Conservation (phyloP, 2,113 vertebrate genomes). For the Narcine bancroftii region DNA sequence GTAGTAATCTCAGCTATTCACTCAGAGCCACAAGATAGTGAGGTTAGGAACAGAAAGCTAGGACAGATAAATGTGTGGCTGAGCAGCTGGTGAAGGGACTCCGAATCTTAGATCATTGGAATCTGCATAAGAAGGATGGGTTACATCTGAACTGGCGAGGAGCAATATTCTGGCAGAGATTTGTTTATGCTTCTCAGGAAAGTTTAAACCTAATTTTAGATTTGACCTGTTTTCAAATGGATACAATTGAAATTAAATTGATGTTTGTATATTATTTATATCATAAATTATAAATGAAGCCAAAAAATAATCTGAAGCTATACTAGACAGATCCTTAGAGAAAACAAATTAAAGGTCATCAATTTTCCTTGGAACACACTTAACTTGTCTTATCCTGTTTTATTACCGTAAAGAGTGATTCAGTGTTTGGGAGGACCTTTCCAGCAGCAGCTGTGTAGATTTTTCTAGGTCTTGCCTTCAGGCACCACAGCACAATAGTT, state of each 20-base stretch:
- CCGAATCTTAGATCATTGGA: no score
- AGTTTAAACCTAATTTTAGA: background rate
- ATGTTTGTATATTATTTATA: background rate
- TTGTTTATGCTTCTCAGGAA: no score
- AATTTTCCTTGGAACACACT: background rate
- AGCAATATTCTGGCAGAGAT: no score
- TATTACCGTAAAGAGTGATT: background rate
- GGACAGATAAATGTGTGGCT: no score
- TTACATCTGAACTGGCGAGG: no score
- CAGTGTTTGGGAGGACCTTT: background rate
- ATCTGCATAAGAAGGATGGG: no score
- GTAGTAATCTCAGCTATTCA: no score
- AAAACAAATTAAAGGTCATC: slow-evolving; percentile 8
- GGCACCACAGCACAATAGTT: slow-evolving; percentile 4
- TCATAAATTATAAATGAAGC: background rate
- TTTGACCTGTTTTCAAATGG: background rate
- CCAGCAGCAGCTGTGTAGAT: background rate
- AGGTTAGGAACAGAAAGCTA: no score
- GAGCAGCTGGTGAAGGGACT: no score
- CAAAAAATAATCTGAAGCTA: background rate
- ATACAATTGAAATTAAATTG: background rate
- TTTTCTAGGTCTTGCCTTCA: background rate
- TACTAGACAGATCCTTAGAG: background rate
- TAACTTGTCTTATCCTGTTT: background rate
- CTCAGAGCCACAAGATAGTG: no score